Percentiles rank a stretch among this genome's conserved stretches.
Evolutionary conservation across 2,797 vertebrate genomes (phyloP).

Genomic region (Dermochelys coriacea): DNA sequence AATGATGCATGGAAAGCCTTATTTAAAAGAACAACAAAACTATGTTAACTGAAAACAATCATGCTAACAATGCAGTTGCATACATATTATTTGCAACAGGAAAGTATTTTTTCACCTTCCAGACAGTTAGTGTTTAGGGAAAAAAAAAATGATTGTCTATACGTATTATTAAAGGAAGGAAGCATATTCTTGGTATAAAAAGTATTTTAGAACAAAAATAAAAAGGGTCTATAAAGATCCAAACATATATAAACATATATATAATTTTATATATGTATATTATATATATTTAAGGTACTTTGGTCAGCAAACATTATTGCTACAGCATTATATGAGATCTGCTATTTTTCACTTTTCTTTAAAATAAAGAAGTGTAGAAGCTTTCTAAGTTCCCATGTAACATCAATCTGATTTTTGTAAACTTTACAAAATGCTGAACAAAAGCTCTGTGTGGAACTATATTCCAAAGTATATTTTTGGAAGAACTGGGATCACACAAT

Average conservation of each 20-base stretch:
- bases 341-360: constrained; percentile 8
- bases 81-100: neutral
- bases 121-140: neutral
- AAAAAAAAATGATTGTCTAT: constrained; percentile 9
- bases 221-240: constrained; percentile 55
- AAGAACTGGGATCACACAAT: constrained; percentile 1
- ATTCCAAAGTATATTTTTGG: neutral
- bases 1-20: constrained; percentile 1
- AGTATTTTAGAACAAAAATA: constrained; percentile 28
- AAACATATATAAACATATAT: constrained; percentile 71
- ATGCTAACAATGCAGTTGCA: neutral
- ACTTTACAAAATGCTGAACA: constrained; percentile 12
- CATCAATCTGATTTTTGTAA: constrained; percentile 29
- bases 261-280: constrained; percentile 48
- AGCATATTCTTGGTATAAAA: constrained; percentile 20
- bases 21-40: neutral
- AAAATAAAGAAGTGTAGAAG: neutral
- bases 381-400: constrained; percentile 26
- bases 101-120: constrained; percentile 1
- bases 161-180: neutral
- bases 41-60: constrained; percentile 17
- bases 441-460: neutral
- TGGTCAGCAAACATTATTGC: constrained; percentile 65
- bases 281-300: constrained; percentile 32
- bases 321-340: constrained; percentile 12